phyloP scores from a whole-genome alignment of 2,113 vertebrate genomes.

The Athene noctua region DNA sequence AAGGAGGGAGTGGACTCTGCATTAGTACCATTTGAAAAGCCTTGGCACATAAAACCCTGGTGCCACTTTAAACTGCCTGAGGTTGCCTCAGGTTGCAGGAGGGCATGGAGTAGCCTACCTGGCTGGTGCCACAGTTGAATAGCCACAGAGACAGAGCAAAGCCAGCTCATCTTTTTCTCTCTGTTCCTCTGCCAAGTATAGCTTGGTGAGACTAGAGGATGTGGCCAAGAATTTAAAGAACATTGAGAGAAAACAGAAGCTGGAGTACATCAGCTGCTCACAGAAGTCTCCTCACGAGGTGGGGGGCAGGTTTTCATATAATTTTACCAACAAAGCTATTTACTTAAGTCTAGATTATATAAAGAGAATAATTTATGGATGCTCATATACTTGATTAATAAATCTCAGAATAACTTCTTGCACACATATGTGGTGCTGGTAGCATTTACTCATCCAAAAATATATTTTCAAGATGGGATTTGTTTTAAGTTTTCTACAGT shows the following conservation, averaged over 20 bases:
- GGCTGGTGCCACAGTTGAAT: background rate
- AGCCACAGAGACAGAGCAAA: background rate
- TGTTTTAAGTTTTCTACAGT: conserved; percentile 52
- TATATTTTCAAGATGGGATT: conserved; percentile 51
- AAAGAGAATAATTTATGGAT: conserved; percentile 59
- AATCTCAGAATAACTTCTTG: conserved; percentile 38
- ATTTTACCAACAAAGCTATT: background rate
- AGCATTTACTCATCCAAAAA: conserved; percentile 62
- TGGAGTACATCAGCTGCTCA: conserved; percentile 27
- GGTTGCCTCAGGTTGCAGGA: background rate
- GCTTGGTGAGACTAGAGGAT: conserved; percentile 29
- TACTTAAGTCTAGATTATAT: conserved; percentile 28
- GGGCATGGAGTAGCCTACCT: background rate
- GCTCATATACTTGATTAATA: conserved; percentile 10
- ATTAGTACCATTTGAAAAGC: background rate
- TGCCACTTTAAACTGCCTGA: background rate
- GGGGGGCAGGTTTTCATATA: conserved; percentile 6
- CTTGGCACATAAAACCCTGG: background rate
- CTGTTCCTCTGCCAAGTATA: conserved; percentile 49
- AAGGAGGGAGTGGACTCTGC: background rate
- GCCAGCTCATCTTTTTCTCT: background rate
- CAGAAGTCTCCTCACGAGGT: background rate
- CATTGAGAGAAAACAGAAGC: conserved; percentile 43
- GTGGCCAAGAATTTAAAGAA: conserved; percentile 39
- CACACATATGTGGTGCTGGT: background rate